phyloP scores from a whole-genome alignment of 2,888 invertebrate genomes.

The Erebia palarica region DNA sequence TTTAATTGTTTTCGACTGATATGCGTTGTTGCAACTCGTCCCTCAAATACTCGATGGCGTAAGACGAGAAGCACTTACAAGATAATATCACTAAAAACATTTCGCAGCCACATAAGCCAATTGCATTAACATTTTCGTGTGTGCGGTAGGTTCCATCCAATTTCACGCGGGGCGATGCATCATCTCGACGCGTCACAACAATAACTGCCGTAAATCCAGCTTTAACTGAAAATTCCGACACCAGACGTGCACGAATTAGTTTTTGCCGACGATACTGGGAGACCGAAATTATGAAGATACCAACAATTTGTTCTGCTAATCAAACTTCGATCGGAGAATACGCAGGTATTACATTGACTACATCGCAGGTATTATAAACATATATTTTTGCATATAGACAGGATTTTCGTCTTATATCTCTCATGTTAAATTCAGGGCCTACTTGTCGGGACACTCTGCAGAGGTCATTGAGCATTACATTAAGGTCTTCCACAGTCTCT shows the following conservation, averaged over 20 bases:
- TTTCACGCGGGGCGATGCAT: conserved; percentile 37
- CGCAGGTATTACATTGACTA: too few relatives aligned
- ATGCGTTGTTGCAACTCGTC: too few relatives aligned
- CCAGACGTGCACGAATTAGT: conserved; percentile 38
- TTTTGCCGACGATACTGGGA: conserved; percentile 20
- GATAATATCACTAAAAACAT: not conserved
- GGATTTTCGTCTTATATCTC: too few relatives aligned
- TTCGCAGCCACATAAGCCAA: conserved; percentile 2
- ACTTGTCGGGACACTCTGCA: too few relatives aligned
- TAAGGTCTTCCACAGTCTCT: too few relatives aligned
- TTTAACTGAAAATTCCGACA: conserved; percentile 40
- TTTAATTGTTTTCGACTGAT: too few relatives aligned
- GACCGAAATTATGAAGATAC: not conserved
- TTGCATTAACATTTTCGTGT: conserved; percentile 8
- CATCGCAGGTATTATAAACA: too few relatives aligned
- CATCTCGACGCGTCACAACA: conserved; percentile 41
- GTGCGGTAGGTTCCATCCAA: conserved; percentile 33
- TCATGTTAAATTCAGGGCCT: too few relatives aligned
- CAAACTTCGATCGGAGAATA: too few relatives aligned
- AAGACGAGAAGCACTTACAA: too few relatives aligned
- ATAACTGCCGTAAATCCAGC: conserved; percentile 43
- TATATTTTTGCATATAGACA: not conserved
- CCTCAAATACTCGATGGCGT: too few relatives aligned
- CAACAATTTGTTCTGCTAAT: not conserved
- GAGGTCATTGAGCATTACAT: too few relatives aligned